Conservation (phyloP, 2,888 invertebrate species). For the Didymodactylos carnosus region DNA sequence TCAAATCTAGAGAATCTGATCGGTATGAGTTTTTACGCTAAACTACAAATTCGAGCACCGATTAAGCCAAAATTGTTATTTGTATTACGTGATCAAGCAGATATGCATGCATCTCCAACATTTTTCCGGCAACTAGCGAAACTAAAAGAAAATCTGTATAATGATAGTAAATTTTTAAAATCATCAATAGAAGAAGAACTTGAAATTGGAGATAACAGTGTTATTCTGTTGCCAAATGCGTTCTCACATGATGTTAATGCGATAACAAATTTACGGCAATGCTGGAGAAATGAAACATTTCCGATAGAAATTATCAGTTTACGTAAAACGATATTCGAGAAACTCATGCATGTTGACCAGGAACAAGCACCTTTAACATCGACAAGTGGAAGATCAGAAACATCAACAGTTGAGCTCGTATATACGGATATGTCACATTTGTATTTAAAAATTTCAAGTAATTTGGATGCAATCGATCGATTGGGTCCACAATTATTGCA, state of each 20-base stretch:
- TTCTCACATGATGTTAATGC: background rate
- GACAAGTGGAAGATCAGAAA: background rate
- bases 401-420: too few species aligned
- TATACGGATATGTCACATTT: too few species aligned
- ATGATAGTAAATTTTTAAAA: background rate
- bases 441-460: too few species aligned
- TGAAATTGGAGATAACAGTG: background rate
- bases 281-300: background rate
- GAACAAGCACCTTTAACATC: background rate
- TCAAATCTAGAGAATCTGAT: background rate
- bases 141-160: background rate
- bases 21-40: conserved; percentile 1
- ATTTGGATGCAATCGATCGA: too few species aligned
- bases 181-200: background rate
- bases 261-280: background rate
- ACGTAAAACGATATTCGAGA: too few species aligned
- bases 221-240: background rate
- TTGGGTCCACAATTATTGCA: too few species aligned
- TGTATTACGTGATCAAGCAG: background rate
- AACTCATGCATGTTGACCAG: background rate
- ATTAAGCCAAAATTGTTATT: background rate
- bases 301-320: background rate
- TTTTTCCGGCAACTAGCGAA: background rate
- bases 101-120: background rate
- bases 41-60: background rate